A percentile compares a stretch with the other conserved stretches of the same genome.
These are phyloP conservation scores for Chiloscyllium plagiosum DNA, from an alignment of 2,113 vertebrate genomes.

Conservation along the genomic window DNA sequence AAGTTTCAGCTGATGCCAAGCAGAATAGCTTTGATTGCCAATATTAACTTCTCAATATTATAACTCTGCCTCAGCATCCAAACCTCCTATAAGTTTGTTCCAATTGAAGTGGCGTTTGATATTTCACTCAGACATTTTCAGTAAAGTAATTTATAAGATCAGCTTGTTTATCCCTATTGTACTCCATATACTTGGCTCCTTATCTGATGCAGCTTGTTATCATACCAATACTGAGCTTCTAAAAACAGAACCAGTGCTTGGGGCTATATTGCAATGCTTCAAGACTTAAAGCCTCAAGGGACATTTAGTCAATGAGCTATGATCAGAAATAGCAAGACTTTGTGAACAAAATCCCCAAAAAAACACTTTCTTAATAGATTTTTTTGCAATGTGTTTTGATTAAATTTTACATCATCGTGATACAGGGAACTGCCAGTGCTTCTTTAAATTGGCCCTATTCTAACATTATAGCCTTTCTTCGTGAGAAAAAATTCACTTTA, in stretches of 20 bases:
- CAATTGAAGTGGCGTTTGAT: neutral
- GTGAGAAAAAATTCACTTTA: neutral
- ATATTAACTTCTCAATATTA: neutral
- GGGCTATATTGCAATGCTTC: neutral
- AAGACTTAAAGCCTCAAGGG: neutral
- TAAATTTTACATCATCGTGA: neutral
- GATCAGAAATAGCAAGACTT: neutral
- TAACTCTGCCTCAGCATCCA: neutral
- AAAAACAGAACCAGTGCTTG: neutral
- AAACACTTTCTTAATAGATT: neutral
- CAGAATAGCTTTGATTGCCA: neutral
- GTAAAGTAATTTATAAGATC: neutral
- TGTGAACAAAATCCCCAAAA: neutral
- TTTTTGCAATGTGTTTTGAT: neutral
- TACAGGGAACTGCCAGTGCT: neutral
- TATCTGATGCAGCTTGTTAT: neutral
- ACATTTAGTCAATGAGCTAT: slow-evolving; percentile 20
- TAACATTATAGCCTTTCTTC: neutral
- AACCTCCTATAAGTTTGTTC: neutral
- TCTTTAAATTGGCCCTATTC: neutral
- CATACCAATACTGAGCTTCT: neutral
- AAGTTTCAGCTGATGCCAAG: neutral
- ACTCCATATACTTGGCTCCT: neutral
- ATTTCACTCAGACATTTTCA: neutral
- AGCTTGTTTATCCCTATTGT: neutral